phyloP scores from a whole-genome alignment of 2,888 invertebrate species.

The Sarcophaga rosellei region DNA sequence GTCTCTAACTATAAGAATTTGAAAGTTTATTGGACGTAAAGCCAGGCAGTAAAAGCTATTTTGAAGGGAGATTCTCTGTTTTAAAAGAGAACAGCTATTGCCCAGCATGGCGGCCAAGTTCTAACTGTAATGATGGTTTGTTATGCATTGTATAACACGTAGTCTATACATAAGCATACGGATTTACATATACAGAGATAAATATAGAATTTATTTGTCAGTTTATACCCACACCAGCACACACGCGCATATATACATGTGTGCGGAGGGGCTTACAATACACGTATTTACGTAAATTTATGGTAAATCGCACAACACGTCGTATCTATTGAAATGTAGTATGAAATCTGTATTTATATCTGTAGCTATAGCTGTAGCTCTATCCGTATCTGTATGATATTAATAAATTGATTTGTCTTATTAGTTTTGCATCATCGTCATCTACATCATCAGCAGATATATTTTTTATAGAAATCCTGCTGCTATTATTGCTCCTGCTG shows the following conservation, averaged over 20 bases:
- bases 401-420: constrained; percentile 65
- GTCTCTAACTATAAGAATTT: background rate
- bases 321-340: constrained; percentile 40
- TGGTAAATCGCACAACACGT: constrained; percentile 4
- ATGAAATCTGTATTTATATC: constrained; percentile 39
- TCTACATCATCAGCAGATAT: background rate
- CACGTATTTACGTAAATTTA: background rate
- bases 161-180: background rate
- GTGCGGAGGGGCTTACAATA: too few species aligned
- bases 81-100: background rate
- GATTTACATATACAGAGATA: background rate
- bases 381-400: constrained; percentile 2
- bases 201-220: background rate
- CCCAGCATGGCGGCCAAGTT: too few species aligned
- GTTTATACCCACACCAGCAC: constrained; percentile 2
- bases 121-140: background rate
- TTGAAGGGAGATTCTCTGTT: background rate
- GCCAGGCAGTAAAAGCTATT: background rate
- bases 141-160: constrained; percentile 45
- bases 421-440: constrained; percentile 46
- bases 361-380: too few species aligned
- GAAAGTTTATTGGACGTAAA: background rate
- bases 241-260: background rate
- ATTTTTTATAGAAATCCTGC: background rate
- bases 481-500: background rate